Conservation (phyloP, 2,888 invertebrate genomes). For the Cyaniris semiargus region DNA sequence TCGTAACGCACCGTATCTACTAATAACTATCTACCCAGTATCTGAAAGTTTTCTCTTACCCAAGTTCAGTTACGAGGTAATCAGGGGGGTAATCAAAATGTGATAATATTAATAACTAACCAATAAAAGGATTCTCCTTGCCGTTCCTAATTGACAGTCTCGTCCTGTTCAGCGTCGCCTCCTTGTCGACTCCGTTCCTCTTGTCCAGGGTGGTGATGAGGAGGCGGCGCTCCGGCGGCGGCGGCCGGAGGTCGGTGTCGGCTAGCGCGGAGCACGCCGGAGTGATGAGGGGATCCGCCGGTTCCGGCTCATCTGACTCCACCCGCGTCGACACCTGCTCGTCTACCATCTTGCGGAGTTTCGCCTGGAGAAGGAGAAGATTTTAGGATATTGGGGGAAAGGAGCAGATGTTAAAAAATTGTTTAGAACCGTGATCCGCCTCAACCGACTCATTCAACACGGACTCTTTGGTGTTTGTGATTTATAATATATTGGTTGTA, state of each 20-base stretch:
- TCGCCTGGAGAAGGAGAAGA: conserved; percentile 75
- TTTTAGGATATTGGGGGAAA: not conserved
- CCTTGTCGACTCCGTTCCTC: conserved; percentile 72
- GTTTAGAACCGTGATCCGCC: too few relatives aligned
- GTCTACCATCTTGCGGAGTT: conserved; percentile 93
- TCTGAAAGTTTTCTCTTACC: too few relatives aligned
- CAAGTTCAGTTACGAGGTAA: too few relatives aligned
- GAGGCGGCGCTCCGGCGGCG: conserved; percentile 69
- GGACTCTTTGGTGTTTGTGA: too few relatives aligned
- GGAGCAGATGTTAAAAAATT: too few relatives aligned
- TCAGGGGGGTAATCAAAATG: too few relatives aligned
- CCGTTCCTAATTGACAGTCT: conserved; percentile 72
- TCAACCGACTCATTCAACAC: too few relatives aligned
- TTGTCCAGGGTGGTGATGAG: conserved; percentile 72
- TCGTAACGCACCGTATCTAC: too few relatives aligned
- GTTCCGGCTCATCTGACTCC: conserved; percentile 77
- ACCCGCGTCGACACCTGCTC: conserved; percentile 86
- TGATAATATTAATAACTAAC: conserved; percentile 43
- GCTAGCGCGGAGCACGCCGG: conserved; percentile 73
- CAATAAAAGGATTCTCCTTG: conserved; percentile 75
- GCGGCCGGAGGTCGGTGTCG: conserved; percentile 61
- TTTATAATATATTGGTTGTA: too few relatives aligned
- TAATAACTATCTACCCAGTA: too few relatives aligned
- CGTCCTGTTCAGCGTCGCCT: conserved; percentile 69
- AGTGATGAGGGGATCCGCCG: conserved; percentile 78